A percentile compares a stretch with the other conserved stretches of the same genome.
Evolutionary conservation across 2,113 vertebrate genomes (phyloP).

Genomic region (Odontesthes bonariensis): DNA sequence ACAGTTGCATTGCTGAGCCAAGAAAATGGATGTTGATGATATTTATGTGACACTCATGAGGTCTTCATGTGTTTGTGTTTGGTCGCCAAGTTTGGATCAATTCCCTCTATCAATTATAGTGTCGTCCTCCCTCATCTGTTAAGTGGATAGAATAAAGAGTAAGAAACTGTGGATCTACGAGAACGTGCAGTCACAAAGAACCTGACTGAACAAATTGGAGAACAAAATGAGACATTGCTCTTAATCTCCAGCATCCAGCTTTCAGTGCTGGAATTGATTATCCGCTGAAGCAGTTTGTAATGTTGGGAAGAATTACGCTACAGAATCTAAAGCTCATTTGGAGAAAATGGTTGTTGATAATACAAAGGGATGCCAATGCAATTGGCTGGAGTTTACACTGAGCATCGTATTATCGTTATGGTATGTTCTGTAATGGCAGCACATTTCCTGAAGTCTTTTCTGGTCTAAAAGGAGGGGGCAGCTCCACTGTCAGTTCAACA

Average conservation of each 20-base stretch:
- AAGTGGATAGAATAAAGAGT: conserved; percentile 19
- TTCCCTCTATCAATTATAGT: conserved; percentile 25
- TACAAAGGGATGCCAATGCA: conserved; percentile 23
- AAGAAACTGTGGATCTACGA: conserved; percentile 26
- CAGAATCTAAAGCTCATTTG: conserved; percentile 37
- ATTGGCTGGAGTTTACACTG: conserved; percentile 23
- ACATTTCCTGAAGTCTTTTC: not conserved
- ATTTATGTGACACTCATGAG: conserved; percentile 56
- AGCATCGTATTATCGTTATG: conserved; percentile 33
- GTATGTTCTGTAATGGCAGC: conserved; percentile 23
- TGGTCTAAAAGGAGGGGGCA: conserved; percentile 3
- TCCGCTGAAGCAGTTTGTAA: conserved; percentile 28
- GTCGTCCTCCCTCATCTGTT: conserved; percentile 34
- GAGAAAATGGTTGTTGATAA: conserved; percentile 57
- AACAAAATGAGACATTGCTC: conserved; percentile 13
- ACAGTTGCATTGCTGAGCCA: conserved; percentile 43
- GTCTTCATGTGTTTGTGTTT: conserved; percentile 54
- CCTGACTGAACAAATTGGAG: conserved; percentile 15
- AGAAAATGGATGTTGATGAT: conserved; percentile 53
- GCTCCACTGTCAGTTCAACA: not conserved
- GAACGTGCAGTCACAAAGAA: not conserved
- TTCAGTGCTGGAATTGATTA: conserved; percentile 40
- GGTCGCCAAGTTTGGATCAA: conserved; percentile 39
- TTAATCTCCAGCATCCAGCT: conserved; percentile 35
- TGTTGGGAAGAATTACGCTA: conserved; percentile 18